phyloP scores from a whole-genome alignment of 2,797 vertebrate genomes.

The Pelobates cultripes region DNA sequence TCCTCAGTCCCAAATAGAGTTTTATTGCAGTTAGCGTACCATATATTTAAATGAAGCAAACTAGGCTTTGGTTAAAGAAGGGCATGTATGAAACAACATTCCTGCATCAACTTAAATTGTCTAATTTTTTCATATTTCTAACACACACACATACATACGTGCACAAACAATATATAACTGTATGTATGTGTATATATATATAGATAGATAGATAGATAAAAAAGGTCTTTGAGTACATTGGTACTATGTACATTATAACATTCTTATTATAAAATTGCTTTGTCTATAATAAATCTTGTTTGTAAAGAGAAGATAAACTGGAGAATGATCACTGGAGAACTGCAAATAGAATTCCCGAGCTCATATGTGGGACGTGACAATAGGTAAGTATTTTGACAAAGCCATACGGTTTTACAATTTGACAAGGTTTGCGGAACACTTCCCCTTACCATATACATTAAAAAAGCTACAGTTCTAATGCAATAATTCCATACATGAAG shows the following conservation, averaged over 20 bases:
- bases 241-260: slow-evolving; percentile 23
- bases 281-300: slow-evolving; percentile 14
- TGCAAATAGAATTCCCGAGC: slow-evolving; percentile 20
- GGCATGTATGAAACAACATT: neutral
- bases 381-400: slow-evolving; percentile 1
- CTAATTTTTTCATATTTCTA: neutral
- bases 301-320: slow-evolving; percentile 10
- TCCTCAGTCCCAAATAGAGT: neutral
- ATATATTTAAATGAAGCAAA: neutral
- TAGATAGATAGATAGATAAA: neutral
- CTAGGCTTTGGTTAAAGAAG: neutral
- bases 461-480: neutral
- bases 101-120: neutral
- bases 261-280: neutral
- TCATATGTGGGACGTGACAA: neutral
- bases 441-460: neutral
- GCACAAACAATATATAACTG: neutral
- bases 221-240: neutral
- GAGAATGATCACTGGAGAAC: neutral
- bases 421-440: neutral
- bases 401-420: neutral
- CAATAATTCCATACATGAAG: neutral
- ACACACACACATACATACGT: neutral
- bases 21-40: neutral
- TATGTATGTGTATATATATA: neutral